Evolutionary conservation across 2,113 vertebrate genomes (phyloP), one percentile per base, ranked within the genome.

Genomic region (Guaruba guarouba): DNA sequence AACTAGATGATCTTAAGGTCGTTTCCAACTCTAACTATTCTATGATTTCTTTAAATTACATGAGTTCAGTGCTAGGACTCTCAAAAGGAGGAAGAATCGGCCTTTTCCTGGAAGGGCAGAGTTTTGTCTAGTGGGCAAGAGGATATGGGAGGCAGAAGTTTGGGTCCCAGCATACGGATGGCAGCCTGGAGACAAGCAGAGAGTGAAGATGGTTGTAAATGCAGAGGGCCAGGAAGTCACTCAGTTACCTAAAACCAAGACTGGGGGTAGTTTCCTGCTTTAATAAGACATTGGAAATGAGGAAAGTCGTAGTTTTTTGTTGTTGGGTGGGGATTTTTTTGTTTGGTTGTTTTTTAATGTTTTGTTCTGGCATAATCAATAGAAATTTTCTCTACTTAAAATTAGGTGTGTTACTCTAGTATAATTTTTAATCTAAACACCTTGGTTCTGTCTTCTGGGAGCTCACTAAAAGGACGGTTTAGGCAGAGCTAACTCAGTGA

Each of bases 271-370:
- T 37, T 83, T 69, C 48, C 16, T 90, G 25, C n/a, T 77, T 48
- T 67, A 55, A 48, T 43, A 24, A 44, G 9, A 39, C 13, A 29
- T 7, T 17, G 9, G 11, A 3, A 17, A 25, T 57, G 22, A 59
- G 15, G 13, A 73, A 52, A 63, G 18, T 44, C 28, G 4, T n/a
- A 7, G 33, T 55, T 59, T 16, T 24, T 22, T 59, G 55, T 9
- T 59, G 55, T 59, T 59, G 29, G 54, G 29, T 48, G 22, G 11
- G 49, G 6, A 5, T 51, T 52, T 52, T 52, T 54, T 54, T 7
- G 16, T 29, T 54, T 54, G 48, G 3, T 15, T 3, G 44, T 4
- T 11, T n/a, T 55, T 79, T 44, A 28, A 31, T 1, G 0, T 54
- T 78, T 88, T 77, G 4, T 81, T 66, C 22, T 73, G 51, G 46